A percentile compares a stretch with the other conserved stretches of the same genome.
phyloP scores from a whole-genome alignment of 1,140 invertebrate genomes.

The Drosophila parvula region DNA sequence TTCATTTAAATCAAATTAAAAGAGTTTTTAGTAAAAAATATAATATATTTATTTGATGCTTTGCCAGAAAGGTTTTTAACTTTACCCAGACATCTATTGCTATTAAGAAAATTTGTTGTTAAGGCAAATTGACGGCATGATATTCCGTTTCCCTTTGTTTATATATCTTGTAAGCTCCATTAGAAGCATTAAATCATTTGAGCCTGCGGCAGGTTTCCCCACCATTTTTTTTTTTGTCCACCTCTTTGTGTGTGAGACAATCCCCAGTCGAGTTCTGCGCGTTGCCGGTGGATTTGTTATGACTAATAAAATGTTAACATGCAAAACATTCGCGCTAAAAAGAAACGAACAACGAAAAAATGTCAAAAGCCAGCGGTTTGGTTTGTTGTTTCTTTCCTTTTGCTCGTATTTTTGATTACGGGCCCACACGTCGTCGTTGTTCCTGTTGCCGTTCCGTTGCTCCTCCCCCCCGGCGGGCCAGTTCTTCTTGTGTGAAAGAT shows the following conservation, averaged over 20 bases:
- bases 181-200: constrained; percentile 54
- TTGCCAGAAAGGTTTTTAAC: background rate
- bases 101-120: background rate
- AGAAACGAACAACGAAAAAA: constrained; percentile 57
- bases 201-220: constrained; percentile 49
- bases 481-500: constrained; percentile 64
- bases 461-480: constrained; percentile 1
- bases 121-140: background rate
- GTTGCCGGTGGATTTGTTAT: constrained; percentile 64
- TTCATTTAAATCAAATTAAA: background rate
- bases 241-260: constrained; percentile 19
- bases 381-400: constrained; percentile 21
- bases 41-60: background rate
- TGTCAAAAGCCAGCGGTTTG: constrained; percentile 72
- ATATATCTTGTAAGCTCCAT: constrained; percentile 16
- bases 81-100: background rate
- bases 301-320: constrained; percentile 83
- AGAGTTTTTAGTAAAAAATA: too few relatives aligned
- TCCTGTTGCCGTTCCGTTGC: constrained; percentile 27
- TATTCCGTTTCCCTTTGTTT: constrained; percentile 14
- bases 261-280: constrained; percentile 38
- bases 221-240: constrained; percentile 10
- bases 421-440: constrained; percentile 64
- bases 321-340: constrained; percentile 76
- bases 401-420: constrained; percentile 63